A percentile compares a stretch with the other conserved stretches of the same genome.
Conservation (phyloP, 2,888 invertebrate species). For the Gerris lacustris region DNA sequence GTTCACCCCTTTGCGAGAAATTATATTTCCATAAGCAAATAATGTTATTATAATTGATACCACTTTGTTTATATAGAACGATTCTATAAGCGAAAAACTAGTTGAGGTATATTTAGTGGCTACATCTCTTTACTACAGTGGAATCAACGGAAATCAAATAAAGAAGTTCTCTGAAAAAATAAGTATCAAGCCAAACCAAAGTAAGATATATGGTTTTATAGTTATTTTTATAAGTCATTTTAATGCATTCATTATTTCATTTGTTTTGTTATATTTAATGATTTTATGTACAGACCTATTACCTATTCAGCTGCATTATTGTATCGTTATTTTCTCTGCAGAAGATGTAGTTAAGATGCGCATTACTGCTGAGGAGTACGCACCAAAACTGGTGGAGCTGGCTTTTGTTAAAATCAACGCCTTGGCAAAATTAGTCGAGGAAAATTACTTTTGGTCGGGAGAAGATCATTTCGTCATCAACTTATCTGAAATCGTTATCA, state of each 20-base stretch:
- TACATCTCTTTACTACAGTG: conserved; percentile 43
- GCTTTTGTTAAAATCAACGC: conserved; percentile 66
- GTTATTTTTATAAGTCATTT: too few relatives aligned
- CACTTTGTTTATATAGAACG: not conserved
- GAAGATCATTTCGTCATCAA: conserved; percentile 70
- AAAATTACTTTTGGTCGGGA: conserved; percentile 68
- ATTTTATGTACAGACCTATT: too few relatives aligned
- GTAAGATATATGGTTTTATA: conserved; percentile 38
- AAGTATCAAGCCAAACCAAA: conserved; percentile 48
- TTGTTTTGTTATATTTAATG: too few relatives aligned
- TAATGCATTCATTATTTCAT: too few relatives aligned
- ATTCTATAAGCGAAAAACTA: not conserved
- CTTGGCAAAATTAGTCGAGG: conserved; percentile 65
- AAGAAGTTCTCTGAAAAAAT: conserved; percentile 57
- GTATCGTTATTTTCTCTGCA: not conserved
- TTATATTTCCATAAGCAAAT: too few relatives aligned
- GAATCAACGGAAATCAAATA: conserved; percentile 54
- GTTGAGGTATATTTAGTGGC: not conserved
- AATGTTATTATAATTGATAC: too few relatives aligned
- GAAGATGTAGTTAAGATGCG: conserved; percentile 12
- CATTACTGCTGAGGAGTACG: conserved; percentile 56
- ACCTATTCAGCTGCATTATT: too few relatives aligned
- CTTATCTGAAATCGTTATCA: conserved; percentile 55
- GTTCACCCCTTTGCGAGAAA: too few relatives aligned
- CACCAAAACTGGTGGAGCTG: conserved; percentile 65